Percentiles rank a stretch among this genome's conserved stretches.
Evolutionary conservation across 2,113 vertebrate species (phyloP).

Genomic region (Cercopithecus mona): DNA sequence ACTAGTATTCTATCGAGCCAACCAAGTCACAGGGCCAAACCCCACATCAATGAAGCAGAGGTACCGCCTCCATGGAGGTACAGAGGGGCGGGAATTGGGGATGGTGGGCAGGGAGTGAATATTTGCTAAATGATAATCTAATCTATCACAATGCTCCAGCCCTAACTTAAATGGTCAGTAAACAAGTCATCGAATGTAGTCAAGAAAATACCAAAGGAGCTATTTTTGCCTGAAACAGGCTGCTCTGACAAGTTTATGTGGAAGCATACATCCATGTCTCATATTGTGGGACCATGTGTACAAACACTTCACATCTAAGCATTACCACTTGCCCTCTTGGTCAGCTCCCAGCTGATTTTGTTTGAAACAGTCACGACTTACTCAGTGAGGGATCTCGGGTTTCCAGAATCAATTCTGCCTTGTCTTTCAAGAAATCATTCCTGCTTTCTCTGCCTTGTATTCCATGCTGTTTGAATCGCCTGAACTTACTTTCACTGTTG

Average conservation of each 20-base stretch:
- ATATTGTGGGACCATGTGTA: background rate
- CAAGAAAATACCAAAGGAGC: background rate
- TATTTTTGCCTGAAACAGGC: background rate
- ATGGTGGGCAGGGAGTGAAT: background rate
- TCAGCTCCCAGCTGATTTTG: constrained; percentile 11
- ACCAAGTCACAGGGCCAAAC: background rate
- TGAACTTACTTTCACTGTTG: background rate
- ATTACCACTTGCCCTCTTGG: background rate
- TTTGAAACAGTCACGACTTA: background rate
- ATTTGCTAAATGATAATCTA: background rate
- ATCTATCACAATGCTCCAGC: background rate
- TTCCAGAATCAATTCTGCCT: background rate
- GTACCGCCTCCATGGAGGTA: too few relatives aligned
- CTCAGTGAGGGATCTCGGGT: background rate
- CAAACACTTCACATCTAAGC: constrained; percentile 55
- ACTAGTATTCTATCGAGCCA: background rate
- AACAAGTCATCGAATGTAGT: background rate
- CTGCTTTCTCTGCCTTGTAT: background rate
- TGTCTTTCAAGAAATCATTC: background rate
- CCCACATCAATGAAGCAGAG: background rate
- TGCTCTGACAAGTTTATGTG: background rate
- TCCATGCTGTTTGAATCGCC: background rate
- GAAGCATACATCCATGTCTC: background rate
- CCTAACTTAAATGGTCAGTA: constrained; percentile 27
- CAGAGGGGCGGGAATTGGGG: background rate